Conservation (phyloP, 2,113 vertebrate species). For the Siphamia tubifer region DNA sequence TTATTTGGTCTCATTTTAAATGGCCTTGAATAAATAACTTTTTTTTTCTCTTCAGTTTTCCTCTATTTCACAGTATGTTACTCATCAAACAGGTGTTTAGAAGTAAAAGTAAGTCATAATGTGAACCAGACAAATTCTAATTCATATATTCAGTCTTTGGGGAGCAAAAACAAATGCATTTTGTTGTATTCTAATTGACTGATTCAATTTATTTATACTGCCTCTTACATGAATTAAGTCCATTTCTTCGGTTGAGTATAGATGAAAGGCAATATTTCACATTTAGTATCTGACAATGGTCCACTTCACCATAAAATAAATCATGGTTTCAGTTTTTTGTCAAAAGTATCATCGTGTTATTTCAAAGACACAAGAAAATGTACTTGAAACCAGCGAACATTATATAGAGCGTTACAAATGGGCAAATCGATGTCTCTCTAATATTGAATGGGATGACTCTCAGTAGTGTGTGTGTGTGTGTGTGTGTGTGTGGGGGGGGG, state of each 20-base stretch:
- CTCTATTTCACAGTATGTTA: too few relatives aligned
- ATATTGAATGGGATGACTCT: slow-evolving; percentile 22
- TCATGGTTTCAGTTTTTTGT: background rate
- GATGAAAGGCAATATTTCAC: background rate
- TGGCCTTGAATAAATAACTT: too few relatives aligned
- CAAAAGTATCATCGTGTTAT: background rate
- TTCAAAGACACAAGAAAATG: slow-evolving; percentile 2
- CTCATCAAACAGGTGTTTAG: too few relatives aligned
- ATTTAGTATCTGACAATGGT: background rate
- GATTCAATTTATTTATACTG: background rate
- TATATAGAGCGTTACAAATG: slow-evolving; percentile 64
- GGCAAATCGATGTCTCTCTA: slow-evolving; percentile 44
- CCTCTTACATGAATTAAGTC: background rate
- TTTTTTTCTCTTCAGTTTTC: too few relatives aligned
- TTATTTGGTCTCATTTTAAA: too few relatives aligned
- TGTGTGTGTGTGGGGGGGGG: slow-evolving; percentile 3
- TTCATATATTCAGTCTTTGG: slow-evolving; percentile 16
- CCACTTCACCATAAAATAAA: background rate
- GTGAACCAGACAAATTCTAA: slow-evolving; percentile 4
- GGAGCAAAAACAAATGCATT: background rate
- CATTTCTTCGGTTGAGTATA: background rate
- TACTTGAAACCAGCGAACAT: background rate
- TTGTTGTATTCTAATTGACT: background rate
- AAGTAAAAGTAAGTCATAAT: too few relatives aligned
- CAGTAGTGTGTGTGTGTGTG: too few relatives aligned